phyloP scores from a whole-genome alignment of 2,797 vertebrate genomes.

The Pyrocephalus nanus region DNA sequence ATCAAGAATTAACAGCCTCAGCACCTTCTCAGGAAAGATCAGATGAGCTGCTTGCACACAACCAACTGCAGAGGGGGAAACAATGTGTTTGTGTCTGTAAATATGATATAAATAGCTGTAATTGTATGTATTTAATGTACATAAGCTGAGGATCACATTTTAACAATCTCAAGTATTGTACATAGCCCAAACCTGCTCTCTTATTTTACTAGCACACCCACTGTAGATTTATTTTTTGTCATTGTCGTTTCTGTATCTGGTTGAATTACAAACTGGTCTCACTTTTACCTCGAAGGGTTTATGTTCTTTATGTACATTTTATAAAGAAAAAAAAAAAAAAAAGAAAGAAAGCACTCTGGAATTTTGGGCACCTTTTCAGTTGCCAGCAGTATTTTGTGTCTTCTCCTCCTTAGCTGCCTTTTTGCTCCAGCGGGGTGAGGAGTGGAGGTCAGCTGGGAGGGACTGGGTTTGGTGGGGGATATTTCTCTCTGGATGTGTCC shows the following conservation, averaged over 20 bases:
- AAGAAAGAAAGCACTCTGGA: background rate
- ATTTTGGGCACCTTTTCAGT: conserved; percentile 15
- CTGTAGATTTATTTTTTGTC: conserved; percentile 13
- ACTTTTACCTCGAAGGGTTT: conserved; percentile 50
- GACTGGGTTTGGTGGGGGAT: background rate
- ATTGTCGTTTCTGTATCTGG: conserved; percentile 30
- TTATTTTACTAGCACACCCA: conserved; percentile 19
- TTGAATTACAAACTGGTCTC: conserved; percentile 35
- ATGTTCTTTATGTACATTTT: conserved; percentile 60
- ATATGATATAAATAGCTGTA: conserved; percentile 53
- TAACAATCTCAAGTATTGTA: background rate
- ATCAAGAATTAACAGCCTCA: background rate
- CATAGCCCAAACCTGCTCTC: background rate
- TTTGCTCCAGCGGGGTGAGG: rapidly evolving
- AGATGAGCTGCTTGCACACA: background rate
- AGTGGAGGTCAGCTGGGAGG: background rate
- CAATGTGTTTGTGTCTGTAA: background rate
- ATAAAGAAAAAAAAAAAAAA: conserved; percentile 16
- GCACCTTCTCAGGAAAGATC: conserved; percentile 42
- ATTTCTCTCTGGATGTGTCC: rapidly evolving
- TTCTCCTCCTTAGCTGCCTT: background rate
- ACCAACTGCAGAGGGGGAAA: background rate
- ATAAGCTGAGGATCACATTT: conserved; percentile 20
- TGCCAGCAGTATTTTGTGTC: background rate
- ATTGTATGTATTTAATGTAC: conserved; percentile 47